Percentiles rank a stretch among this genome's conserved stretches.
phyloP scores from a whole-genome alignment of 2,888 invertebrate species.

The Chirona hameri region DNA sequence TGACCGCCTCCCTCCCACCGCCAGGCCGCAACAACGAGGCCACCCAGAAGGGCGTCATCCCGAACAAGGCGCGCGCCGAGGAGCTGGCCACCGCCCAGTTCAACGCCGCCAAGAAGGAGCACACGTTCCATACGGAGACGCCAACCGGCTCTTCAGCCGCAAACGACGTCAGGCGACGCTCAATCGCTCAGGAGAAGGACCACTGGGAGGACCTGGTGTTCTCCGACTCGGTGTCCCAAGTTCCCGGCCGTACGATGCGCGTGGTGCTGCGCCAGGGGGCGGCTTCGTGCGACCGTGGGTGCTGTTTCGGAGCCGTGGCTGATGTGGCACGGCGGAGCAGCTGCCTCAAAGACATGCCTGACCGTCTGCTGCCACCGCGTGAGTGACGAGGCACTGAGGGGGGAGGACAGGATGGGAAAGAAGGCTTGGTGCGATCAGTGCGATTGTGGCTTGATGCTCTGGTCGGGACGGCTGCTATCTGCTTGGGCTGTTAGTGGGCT shows the following conservation, averaged over 20 bases:
- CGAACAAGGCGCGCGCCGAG: constrained; percentile 86
- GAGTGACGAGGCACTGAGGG: constrained; percentile 48
- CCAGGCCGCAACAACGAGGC: constrained; percentile 83
- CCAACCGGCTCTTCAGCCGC: constrained; percentile 81
- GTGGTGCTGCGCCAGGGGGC: constrained; percentile 76
- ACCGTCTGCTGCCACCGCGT: constrained; percentile 94
- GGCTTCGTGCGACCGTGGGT: constrained; percentile 87
- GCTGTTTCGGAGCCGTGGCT: constrained; percentile 87
- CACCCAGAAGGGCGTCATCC: constrained; percentile 91
- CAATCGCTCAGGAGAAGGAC: constrained; percentile 86
- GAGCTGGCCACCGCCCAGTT: constrained; percentile 87
- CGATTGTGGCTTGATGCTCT: no score
- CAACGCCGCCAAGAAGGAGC: constrained; percentile 86
- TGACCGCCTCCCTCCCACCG: neutral
- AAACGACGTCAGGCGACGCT: constrained; percentile 68
- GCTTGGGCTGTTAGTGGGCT: no score
- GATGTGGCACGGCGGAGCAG: constrained; percentile 91
- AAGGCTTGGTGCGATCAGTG: neutral
- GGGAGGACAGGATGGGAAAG: neutral
- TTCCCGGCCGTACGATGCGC: constrained; percentile 95
- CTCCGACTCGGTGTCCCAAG: constrained; percentile 88
- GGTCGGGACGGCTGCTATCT: no score
- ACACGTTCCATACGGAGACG: constrained; percentile 74
- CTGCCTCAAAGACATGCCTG: constrained; percentile 84
- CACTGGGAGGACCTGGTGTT: constrained; percentile 98